phyloP scores from a whole-genome alignment of 2,888 invertebrate genomes.

The Lasioglossum oenotherae region DNA sequence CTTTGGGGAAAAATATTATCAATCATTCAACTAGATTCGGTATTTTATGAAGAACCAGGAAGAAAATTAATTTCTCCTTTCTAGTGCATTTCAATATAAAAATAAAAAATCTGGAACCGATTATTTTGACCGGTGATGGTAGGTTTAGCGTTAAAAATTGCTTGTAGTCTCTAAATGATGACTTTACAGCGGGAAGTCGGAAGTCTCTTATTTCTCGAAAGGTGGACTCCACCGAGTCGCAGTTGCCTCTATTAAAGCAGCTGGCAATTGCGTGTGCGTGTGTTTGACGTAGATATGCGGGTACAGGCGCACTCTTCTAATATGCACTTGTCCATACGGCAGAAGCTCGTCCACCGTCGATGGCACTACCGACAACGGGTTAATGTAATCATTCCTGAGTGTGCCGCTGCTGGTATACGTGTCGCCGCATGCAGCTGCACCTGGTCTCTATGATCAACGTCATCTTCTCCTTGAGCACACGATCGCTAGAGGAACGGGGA shows the following conservation, averaged over 20 bases:
- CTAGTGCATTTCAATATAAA: no score
- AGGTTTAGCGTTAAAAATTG: background rate
- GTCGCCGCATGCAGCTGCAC: slow-evolving; percentile 75
- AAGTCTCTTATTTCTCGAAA: slow-evolving; percentile 45
- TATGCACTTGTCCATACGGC: slow-evolving; percentile 37
- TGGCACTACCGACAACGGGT: slow-evolving; percentile 68
- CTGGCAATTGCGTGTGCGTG: slow-evolving; percentile 34
- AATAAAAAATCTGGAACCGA: no score
- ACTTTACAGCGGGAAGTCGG: slow-evolving; percentile 13
- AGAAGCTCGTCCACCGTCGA: slow-evolving; percentile 56
- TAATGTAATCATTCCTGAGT: slow-evolving; percentile 80
- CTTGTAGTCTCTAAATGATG: slow-evolving; percentile 8
- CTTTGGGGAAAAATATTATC: no score
- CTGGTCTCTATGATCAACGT: slow-evolving; percentile 73
- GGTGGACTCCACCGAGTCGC: slow-evolving; percentile 16
- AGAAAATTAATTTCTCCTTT: no score
- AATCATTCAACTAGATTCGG: no score
- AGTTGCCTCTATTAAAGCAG: slow-evolving; percentile 29
- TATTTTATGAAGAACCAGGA: no score
- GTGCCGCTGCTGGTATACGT: slow-evolving; percentile 71
- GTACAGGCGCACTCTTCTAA: slow-evolving; percentile 39
- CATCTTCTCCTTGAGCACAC: slow-evolving; percentile 64
- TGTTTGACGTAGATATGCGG: slow-evolving; percentile 41
- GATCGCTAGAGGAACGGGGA: slow-evolving; percentile 47
- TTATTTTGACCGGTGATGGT: no score